A percentile compares a stretch with the other conserved stretches of the same genome.
These are phyloP conservation scores for Aurelia aurita complex sp. Pacific DNA, from an alignment of 30 jellyfish, hydroid and myxozoan species.

Conservation along the genomic window DNA sequence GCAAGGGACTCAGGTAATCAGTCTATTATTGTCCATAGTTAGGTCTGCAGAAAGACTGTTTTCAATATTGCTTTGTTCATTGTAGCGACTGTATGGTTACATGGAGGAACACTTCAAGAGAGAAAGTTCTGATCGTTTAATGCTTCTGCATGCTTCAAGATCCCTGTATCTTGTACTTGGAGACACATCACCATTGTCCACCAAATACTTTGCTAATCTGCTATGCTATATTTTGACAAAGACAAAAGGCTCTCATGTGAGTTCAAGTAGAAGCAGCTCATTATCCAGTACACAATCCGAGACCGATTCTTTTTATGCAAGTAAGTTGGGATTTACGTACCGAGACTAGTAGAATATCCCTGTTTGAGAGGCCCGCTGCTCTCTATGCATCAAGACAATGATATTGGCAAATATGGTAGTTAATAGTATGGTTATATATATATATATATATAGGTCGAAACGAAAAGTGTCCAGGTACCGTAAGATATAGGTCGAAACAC, in stretches of 20 bases:
- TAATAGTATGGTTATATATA: too few relatives aligned
- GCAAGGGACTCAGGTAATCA: too few relatives aligned
- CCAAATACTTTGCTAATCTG: slow-evolving; percentile 62
- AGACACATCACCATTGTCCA: slow-evolving; percentile 80
- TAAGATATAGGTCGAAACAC: too few relatives aligned
- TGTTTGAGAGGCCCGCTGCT: neutral
- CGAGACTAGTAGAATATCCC: neutral
- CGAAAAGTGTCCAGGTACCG: too few relatives aligned
- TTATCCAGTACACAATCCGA: slow-evolving; percentile 44
- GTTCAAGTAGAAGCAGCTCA: slow-evolving; percentile 48
- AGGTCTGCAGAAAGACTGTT: too few relatives aligned
- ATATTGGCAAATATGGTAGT: too few relatives aligned
- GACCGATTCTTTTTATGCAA: slow-evolving; percentile 14
- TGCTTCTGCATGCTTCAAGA: slow-evolving; percentile 70
- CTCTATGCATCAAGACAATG: too few relatives aligned
- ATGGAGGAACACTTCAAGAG: slow-evolving; percentile 81
- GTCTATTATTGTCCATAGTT: too few relatives aligned
- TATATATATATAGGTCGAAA: too few relatives aligned
- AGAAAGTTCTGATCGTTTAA: slow-evolving; percentile 75
- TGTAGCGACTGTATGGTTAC: slow-evolving; percentile 59
- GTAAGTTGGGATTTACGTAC: slow-evolving; percentile 2
- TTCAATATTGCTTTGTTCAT: too few relatives aligned
- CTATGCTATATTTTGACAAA: slow-evolving; percentile 41
- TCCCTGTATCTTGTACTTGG: slow-evolving; percentile 56
- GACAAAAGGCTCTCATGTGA: slow-evolving; percentile 21